Evolutionary conservation across 2,113 vertebrate genomes (phyloP).

Genomic region (Sprattus sprattus): DNA sequence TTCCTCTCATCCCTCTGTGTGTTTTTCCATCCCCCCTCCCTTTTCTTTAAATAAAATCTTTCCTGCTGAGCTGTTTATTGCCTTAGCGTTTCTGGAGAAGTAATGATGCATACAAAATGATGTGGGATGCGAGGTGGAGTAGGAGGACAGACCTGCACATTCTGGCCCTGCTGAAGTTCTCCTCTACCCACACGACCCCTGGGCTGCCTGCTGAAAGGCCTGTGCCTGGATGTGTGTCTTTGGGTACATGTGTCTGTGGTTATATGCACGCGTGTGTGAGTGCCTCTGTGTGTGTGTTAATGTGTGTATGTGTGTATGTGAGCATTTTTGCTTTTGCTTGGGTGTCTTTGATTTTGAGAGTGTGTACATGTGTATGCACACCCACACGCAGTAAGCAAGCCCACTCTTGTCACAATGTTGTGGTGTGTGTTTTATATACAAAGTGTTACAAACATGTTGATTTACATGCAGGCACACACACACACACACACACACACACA

Average conservation of each 20-base stretch:
- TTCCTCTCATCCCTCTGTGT: conserved; percentile 32
- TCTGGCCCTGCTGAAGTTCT: conserved; percentile 24
- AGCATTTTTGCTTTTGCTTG: not conserved
- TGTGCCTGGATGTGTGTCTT: conserved; percentile 1
- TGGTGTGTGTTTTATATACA: not conserved
- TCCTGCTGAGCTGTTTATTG: conserved; percentile 69
- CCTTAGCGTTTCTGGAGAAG: conserved; percentile 65
- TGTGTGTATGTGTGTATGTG: not conserved
- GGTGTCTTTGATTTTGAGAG: not conserved
- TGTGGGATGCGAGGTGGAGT: conserved; percentile 53
- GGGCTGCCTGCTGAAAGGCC: conserved; percentile 10
- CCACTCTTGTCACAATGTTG: conserved; percentile 18
- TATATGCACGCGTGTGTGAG: conserved; percentile 29
- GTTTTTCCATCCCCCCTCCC: conserved; percentile 54
- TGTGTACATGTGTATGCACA: conserved; percentile 18
- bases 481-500: not conserved
- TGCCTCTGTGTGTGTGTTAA: not conserved
- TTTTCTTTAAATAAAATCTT: conserved; percentile 61
- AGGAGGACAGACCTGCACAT: conserved; percentile 43
- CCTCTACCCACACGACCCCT: not conserved
- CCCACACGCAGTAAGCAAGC: not conserved
- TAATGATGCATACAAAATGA: conserved; percentile 75
- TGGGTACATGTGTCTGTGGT: conserved; percentile 16
- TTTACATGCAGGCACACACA: not conserved
- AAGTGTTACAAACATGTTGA: conserved; percentile 5